Evolutionary conservation across 2,113 vertebrate species (phyloP).

Genomic region (Corythaixoides concolor): DNA sequence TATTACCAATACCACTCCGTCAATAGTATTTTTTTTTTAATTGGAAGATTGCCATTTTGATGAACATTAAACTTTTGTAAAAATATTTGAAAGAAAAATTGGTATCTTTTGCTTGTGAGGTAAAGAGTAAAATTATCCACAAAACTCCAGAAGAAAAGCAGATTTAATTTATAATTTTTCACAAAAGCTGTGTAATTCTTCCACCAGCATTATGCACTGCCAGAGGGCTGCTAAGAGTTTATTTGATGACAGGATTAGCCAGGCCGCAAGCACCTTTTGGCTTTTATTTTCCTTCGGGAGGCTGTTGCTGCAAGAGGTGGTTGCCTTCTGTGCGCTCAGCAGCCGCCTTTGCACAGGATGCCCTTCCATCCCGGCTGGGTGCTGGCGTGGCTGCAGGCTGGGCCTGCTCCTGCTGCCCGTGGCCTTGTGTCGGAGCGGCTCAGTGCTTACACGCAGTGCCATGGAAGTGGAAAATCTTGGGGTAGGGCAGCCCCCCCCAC

Average conservation of each 20-base stretch:
- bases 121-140: background rate
- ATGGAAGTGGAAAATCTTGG: background rate
- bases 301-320: background rate
- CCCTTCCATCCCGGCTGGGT: accelerated
- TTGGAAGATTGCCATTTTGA: background rate
- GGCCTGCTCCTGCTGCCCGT: accelerated
- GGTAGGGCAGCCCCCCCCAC: no score
- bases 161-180: background rate
- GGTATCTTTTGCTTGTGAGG: background rate
- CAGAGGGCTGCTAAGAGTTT: background rate
- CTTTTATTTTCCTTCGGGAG: background rate
- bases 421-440: accelerated
- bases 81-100: background rate
- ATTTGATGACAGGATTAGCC: background rate
- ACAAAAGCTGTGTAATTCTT: background rate
- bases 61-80: background rate
- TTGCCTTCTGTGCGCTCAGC: background rate
- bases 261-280: background rate
- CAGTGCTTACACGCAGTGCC: accelerated
- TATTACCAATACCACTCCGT: background rate
- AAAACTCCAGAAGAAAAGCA: background rate
- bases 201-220: accelerated
- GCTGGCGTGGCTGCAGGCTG: accelerated
- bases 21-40: background rate
- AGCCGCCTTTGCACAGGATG: background rate